phyloP scores from a whole-genome alignment of 2,797 vertebrate species.

The Sebastes nivosus region DNA sequence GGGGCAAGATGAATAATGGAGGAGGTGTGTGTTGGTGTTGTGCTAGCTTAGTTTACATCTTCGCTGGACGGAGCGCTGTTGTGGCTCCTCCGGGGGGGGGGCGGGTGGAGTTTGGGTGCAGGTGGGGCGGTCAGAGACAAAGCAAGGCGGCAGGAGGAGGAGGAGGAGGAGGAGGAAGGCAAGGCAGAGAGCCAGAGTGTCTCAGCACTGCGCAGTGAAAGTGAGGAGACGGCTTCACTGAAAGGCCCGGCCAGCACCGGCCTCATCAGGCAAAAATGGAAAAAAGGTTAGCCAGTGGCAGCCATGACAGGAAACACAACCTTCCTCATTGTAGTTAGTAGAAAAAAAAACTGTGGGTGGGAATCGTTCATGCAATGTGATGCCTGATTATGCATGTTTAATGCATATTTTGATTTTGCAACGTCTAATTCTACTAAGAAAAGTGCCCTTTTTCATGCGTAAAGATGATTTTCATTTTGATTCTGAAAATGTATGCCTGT shows the following conservation, averaged over 20 bases:
- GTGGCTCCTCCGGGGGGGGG: constrained; percentile 18
- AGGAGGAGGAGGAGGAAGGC: constrained; percentile 27
- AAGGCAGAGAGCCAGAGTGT: constrained; percentile 61
- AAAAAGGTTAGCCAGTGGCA: constrained; percentile 63
- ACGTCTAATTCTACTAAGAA: neutral
- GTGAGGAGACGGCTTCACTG: constrained; percentile 72
- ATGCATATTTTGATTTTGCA: constrained; percentile 30
- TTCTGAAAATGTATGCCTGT: neutral
- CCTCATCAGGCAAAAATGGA: constrained; percentile 84
- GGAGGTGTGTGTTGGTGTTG: constrained; percentile 69
- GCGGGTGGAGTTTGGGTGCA: neutral
- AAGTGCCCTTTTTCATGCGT: neutral
- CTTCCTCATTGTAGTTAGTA: constrained; percentile 48
- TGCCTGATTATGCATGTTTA: constrained; percentile 31
- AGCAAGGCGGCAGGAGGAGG: constrained; percentile 5
- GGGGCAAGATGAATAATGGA: constrained; percentile 81
- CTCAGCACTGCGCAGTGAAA: constrained; percentile 73
- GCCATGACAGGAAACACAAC: constrained; percentile 62
- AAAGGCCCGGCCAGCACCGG: constrained; percentile 53
- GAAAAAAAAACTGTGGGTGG: constrained; percentile 39
- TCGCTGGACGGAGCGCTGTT: constrained; percentile 50
- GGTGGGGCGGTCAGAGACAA: constrained; percentile 46
- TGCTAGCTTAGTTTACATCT: constrained; percentile 84
- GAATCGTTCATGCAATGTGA: constrained; percentile 38
- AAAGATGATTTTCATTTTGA: neutral